Conservation (phyloP, 2,113 vertebrate species). For the Vidua macroura region DNA sequence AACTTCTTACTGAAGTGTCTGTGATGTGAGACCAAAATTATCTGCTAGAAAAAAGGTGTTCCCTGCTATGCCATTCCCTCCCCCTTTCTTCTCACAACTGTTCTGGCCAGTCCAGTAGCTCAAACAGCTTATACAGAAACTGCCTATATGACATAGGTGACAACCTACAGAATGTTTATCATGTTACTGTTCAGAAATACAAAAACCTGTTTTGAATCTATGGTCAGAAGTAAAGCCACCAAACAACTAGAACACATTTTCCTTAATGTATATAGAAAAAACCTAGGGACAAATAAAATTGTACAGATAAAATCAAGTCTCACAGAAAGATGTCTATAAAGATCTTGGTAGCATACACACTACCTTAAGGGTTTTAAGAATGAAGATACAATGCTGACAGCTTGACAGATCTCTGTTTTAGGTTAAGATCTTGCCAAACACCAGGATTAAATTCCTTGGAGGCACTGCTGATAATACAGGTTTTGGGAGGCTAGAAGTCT, state of each 20-base stretch:
- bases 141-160: neutral
- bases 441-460: neutral
- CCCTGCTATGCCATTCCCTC: neutral
- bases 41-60: neutral
- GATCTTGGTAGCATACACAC: neutral
- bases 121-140: neutral
- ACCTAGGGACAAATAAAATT: neutral
- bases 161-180: neutral
- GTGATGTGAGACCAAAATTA: neutral
- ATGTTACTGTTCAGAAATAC: neutral
- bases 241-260: neutral
- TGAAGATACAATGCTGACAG: neutral
- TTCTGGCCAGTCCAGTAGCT: neutral
- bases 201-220: neutral
- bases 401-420: neutral
- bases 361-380: neutral
- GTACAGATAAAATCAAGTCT: neutral
- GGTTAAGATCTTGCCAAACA: neutral
- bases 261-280: neutral
- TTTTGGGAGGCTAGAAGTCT: neutral
- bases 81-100: neutral
- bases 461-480: neutral
- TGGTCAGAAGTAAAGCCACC: neutral
- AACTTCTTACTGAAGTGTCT: neutral
- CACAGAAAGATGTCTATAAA: neutral